Base-by-base conservation (phyloP, 2,113 vertebrate species). In the Anarhynchus alexandrinus region DNA sequence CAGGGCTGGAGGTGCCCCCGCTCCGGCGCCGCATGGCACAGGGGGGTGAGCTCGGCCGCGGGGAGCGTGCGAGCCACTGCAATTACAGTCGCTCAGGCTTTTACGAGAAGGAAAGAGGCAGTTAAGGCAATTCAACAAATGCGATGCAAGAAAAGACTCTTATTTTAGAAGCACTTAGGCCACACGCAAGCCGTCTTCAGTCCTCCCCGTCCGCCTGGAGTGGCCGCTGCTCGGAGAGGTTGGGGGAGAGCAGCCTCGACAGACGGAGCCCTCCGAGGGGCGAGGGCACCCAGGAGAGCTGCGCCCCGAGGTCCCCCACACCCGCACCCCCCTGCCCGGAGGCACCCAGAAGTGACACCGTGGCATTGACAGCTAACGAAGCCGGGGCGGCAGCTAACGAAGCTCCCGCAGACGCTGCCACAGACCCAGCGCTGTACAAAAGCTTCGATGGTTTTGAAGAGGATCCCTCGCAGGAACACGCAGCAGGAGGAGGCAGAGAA, bases 151-250 rank as follows among this genome's bases (percentile, higher is more conserved):
- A 54, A 84, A 40, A 89, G 81, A 13, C 43, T 42, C 91, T 59
- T 64, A 90, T 96, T 95, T 95, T 66, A 62, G 95, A 92, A 77
- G 95, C 93, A 86, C 92, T 95, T 45, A 52, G 1, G 10, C 86
- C n/a, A 34, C 61, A 74, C 10, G 4, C 21, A 66, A 90, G 57
- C 6, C 1, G 93, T 69, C 91, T 73, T 70, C 18, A 7, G 61
- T 42, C 67, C 64, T 77, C 49, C 40, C 12, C 45, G 20, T 27
- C 87, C 40, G 5, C 83, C 69, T 1, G 32, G 38, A 86, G 32
- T 0, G 11, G 38, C 72, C 8, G 12, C 51, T 1, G 16, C 66
- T 62, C 58, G 15, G 62, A 18, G 2, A 17, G 29, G 49, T 14
- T 10, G 6, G 27, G 42, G 34, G 2, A 29, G 32, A 80, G 47